Percentiles rank a stretch among this genome's conserved stretches.
These are phyloP conservation scores for Arctia plantaginis DNA, from an alignment of 2,888 invertebrate genomes.

Conservation along the genomic window DNA sequence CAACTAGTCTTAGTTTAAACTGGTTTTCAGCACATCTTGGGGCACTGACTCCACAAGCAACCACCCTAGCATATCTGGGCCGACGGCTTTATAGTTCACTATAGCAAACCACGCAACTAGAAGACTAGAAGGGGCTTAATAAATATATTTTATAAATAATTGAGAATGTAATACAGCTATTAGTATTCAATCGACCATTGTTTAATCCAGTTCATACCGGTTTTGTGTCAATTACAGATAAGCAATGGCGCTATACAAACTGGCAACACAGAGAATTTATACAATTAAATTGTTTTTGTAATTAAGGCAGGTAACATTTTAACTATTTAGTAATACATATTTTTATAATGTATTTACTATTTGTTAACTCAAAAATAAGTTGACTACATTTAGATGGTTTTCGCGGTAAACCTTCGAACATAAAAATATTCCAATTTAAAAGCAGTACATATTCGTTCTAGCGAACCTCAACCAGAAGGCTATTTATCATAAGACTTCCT, in stretches of 20 bases:
- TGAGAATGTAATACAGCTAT: conserved; percentile 37
- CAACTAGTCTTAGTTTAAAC: conserved; percentile 8
- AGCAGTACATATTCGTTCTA: background rate
- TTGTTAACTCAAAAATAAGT: background rate
- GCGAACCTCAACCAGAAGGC: background rate
- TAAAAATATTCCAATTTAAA: background rate
- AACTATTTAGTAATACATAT: background rate
- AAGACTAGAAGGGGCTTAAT: background rate
- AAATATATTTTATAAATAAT: conserved; percentile 5
- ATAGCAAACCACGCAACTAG: background rate
- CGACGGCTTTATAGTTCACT: background rate
- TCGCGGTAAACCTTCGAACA: background rate
- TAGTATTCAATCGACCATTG: conserved; percentile 50
- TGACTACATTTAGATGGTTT: background rate
- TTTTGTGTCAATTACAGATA: conserved; percentile 46
- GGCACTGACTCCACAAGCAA: conserved; percentile 6
- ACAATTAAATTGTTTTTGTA: conserved; percentile 37
- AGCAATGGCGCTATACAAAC: conserved; percentile 29
- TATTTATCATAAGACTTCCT: background rate
- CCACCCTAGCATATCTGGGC: background rate
- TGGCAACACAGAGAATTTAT: conserved; percentile 23
- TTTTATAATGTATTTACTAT: background rate
- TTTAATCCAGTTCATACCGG: conserved; percentile 43
- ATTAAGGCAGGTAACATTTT: conserved; percentile 17
- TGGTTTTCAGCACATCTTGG: conserved; percentile 12